Percentiles rank a stretch among this genome's conserved stretches.
Evolutionary conservation across 2,797 vertebrate species (phyloP).

Genomic region (Hoplostethus atlanticus): DNA sequence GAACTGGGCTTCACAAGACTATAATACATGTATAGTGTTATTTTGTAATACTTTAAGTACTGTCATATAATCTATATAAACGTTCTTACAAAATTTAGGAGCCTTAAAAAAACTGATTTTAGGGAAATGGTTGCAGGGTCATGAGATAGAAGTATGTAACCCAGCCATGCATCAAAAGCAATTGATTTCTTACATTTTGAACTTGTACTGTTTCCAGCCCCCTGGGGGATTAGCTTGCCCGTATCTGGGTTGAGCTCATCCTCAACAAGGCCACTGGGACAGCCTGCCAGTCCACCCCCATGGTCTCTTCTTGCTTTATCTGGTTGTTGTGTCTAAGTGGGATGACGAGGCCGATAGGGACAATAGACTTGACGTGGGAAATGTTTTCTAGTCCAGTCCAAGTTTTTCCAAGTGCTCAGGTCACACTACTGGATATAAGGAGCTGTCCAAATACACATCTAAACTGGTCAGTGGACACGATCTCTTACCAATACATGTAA

Average conservation of each 20-base stretch:
- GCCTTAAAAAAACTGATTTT: neutral
- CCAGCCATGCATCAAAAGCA: neutral
- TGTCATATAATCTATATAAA: too few species aligned
- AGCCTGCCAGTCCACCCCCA: neutral
- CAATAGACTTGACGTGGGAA: neutral
- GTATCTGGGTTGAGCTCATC: conserved; percentile 21
- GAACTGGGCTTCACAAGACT: too few species aligned
- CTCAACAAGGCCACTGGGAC: conserved; percentile 19
- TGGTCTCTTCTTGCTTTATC: neutral
- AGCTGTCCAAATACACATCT: neutral
- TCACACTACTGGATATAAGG: neutral
- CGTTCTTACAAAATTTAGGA: neutral
- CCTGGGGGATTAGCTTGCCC: conserved; percentile 5
- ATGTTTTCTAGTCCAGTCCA: neutral
- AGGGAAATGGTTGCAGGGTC: neutral
- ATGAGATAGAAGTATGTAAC: neutral
- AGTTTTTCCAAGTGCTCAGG: neutral
- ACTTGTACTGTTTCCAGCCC: conserved; percentile 1
- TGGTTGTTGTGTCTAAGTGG: conserved; percentile 47
- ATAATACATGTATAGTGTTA: too few species aligned
- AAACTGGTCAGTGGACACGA: neutral
- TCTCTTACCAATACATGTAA: neutral
- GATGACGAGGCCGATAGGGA: conserved; percentile 20
- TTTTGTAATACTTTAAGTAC: too few species aligned
- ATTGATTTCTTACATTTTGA: neutral